These are phyloP conservation scores for Eumacrocentrus americanus DNA, from an alignment of 2,888 invertebrate genomes.

Conservation along the genomic window DNA sequence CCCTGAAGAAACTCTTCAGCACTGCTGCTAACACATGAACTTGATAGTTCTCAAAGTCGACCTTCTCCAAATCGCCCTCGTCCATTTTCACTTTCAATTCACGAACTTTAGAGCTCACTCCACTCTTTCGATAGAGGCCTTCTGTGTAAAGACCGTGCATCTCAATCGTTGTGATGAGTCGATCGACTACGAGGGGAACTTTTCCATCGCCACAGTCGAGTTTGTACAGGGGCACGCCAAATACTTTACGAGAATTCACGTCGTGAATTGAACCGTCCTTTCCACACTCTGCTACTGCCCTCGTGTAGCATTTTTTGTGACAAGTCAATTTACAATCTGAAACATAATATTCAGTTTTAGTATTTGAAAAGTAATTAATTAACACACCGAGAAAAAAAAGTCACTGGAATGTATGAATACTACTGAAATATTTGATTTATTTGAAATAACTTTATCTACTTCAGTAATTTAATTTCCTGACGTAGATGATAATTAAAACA, in stretches of 20 bases:
- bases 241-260: conserved; percentile 71
- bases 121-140: conserved; percentile 92
- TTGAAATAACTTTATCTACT: too few relatives aligned
- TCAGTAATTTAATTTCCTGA: too few relatives aligned
- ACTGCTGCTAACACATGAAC: conserved; percentile 91
- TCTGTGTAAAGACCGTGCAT: conserved; percentile 90
- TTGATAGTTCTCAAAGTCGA: conserved; percentile 78
- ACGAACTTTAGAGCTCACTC: conserved; percentile 81
- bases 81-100: conserved; percentile 79
- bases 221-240: conserved; percentile 80
- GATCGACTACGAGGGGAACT: conserved; percentile 87
- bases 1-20: conserved; percentile 86
- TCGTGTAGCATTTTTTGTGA: conserved; percentile 91
- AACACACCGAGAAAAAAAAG: too few relatives aligned
- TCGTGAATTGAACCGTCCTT: conserved; percentile 62
- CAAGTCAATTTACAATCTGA: conserved; percentile 86
- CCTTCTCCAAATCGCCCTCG: conserved; percentile 73
- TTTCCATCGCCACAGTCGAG: conserved; percentile 78
- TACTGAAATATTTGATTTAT: too few relatives aligned
- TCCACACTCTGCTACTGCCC: conserved; percentile 68
- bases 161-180: conserved; percentile 88
- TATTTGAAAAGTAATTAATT: too few relatives aligned
- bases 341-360: conserved; percentile 29
- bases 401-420: too few relatives aligned
- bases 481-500: too few relatives aligned